Conservation (phyloP, 2,888 invertebrate genomes). For the Ptychoptera contaminata region DNA sequence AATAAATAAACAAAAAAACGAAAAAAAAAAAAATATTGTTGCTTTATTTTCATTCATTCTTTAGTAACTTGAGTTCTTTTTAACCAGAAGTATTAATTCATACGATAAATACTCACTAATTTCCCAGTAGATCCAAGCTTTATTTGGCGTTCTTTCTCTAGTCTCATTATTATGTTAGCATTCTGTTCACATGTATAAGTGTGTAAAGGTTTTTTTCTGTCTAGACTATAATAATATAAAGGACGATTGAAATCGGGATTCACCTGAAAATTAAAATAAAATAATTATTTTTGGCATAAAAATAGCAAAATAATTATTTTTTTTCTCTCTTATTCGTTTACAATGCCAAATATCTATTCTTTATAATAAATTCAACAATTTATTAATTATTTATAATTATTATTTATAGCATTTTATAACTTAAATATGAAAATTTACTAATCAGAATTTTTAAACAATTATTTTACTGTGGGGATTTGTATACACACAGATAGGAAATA, state of each 20-base stretch:
- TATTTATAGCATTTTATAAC: background rate
- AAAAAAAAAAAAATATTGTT: background rate
- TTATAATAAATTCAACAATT: too few species aligned
- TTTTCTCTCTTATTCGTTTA: too few species aligned
- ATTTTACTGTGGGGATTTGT: too few species aligned
- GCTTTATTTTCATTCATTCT: background rate
- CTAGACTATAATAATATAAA: constrained; percentile 33
- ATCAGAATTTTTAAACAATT: too few species aligned
- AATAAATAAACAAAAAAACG: background rate
- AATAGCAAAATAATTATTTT: too few species aligned
- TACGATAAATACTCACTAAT: constrained; percentile 9
- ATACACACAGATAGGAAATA: background rate
- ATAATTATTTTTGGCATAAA: too few species aligned
- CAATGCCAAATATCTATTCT: too few species aligned
- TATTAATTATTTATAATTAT: background rate
- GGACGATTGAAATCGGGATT: constrained; percentile 28
- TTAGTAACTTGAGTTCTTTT: constrained; percentile 15
- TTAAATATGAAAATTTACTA: too few species aligned
- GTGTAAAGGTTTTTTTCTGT: constrained; percentile 30
- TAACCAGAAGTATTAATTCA: constrained; percentile 11
- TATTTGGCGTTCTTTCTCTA: constrained; percentile 26
- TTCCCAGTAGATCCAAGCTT: constrained; percentile 8
- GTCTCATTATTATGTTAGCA: constrained; percentile 31
- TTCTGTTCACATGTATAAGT: constrained; percentile 36
- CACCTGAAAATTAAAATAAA: constrained; percentile 17